Percentiles rank a stretch among this genome's conserved stretches.
Evolutionary conservation across 2,888 invertebrate genomes (phyloP).

Genomic region (Luperina nickerlii): DNA sequence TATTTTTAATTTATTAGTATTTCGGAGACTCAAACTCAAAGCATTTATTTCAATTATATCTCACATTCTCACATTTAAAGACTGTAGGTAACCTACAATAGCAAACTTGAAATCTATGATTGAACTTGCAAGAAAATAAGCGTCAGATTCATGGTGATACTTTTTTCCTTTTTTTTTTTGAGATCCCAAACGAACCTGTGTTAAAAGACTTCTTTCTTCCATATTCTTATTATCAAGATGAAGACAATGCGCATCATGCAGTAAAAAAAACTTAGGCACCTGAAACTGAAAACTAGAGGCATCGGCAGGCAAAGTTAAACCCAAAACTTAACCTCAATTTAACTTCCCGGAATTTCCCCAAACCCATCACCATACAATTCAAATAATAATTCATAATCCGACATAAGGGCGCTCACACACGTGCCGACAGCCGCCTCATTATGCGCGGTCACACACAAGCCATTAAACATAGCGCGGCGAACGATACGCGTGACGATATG

Average conservation of each 20-base stretch:
- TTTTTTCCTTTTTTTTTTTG: no score
- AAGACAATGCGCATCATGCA: neutral
- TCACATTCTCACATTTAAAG: no score
- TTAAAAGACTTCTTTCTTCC: no score
- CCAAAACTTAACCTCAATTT: neutral
- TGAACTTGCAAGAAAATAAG: no score
- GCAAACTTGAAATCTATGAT: no score
- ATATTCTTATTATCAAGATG: neutral
- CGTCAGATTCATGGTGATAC: no score
- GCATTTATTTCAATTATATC: no score
- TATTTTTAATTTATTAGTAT: no score
- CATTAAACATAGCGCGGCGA: conserved; percentile 73
- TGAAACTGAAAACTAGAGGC: neutral
- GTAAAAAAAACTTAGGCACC: neutral
- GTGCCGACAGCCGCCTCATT: conserved; percentile 75
- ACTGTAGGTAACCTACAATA: no score
- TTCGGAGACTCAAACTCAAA: no score
- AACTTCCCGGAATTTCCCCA: neutral
- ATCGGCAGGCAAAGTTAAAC: neutral
- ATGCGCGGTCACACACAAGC: conserved; percentile 83
- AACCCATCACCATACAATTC: conserved; percentile 34
- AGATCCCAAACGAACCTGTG: no score
- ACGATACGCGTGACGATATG: conserved; percentile 72
- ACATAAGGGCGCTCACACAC: conserved; percentile 76
- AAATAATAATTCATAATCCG: conserved; percentile 71